Conservation (phyloP, 2,113 vertebrate genomes). For the Saccopteryx bilineata region DNA sequence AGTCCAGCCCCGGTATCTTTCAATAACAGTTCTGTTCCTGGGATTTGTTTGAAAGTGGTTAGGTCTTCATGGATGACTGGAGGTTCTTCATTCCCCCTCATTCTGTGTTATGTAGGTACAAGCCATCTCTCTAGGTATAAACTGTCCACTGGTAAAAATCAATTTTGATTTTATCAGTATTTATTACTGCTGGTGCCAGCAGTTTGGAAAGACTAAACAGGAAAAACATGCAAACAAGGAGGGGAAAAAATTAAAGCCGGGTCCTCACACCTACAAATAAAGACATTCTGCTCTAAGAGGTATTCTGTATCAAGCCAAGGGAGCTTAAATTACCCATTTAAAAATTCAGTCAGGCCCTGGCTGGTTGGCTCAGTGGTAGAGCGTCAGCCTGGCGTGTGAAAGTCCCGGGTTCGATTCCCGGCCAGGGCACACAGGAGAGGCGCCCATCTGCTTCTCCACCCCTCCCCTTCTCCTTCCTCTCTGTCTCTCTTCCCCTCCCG, state of each 20-base stretch:
- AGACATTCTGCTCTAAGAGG: not conserved
- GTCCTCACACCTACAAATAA: not conserved
- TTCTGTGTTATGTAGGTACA: conserved; percentile 64
- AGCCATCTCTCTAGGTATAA: conserved; percentile 68
- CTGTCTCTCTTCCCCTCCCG: too few species aligned
- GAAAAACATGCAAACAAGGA: conserved; percentile 74
- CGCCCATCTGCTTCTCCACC: too few species aligned
- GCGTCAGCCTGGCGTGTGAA: too few species aligned
- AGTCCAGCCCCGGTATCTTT: not conserved
- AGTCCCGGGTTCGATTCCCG: too few species aligned
- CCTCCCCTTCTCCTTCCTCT: too few species aligned
- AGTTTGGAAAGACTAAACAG: conserved; percentile 61
- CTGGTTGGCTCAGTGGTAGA: too few species aligned
- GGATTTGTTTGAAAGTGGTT: conserved; percentile 65
- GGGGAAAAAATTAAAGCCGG: not conserved
- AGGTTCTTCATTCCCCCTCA: conserved; percentile 61
- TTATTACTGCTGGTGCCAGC: conserved; percentile 72
- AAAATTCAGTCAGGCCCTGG: conserved; percentile 20
- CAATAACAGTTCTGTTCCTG: not conserved
- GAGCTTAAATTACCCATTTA: conserved; percentile 42
- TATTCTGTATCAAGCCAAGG: not conserved
- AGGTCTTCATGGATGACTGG: conserved; percentile 72
- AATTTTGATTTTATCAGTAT: conserved; percentile 82
- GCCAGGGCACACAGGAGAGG: too few species aligned
- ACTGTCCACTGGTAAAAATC: conserved; percentile 79